phyloP scores from a whole-genome alignment of 2,888 invertebrate species.

The Tinea pellionella region DNA sequence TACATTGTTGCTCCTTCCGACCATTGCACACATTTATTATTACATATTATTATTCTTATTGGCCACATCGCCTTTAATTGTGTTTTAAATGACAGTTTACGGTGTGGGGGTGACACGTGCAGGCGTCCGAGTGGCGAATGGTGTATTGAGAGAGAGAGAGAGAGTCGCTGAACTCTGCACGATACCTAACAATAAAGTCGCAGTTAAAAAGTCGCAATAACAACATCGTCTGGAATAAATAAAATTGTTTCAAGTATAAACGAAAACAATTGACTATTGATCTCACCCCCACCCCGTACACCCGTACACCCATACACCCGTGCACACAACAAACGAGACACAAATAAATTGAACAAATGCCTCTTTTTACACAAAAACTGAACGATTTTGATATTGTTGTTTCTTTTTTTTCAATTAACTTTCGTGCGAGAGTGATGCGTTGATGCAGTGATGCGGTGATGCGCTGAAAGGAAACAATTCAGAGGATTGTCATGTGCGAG shows the following conservation, averaged over 20 bases:
- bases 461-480: too few species aligned
- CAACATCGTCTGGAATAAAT: neutral
- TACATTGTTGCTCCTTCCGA: too few species aligned
- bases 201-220: neutral
- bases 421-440: neutral
- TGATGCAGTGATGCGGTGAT: too few species aligned
- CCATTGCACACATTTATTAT: too few species aligned
- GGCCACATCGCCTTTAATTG: too few species aligned
- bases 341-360: neutral
- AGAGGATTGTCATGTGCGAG: too few species aligned
- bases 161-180: neutral
- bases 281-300: neutral
- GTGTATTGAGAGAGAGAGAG: neutral
- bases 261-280: slow-evolving; percentile 11
- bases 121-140: too few species aligned
- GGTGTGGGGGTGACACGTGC: too few species aligned
- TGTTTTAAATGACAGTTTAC: too few species aligned
- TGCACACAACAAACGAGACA: neutral
- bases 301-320: neutral
- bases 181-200: neutral
- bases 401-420: neutral
- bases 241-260: neutral
- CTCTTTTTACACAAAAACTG: neutral
- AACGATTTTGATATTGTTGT: neutral
- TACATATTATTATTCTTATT: too few species aligned